Conservation (phyloP, 2,888 invertebrate genomes). For the Andrena camellia region DNA sequence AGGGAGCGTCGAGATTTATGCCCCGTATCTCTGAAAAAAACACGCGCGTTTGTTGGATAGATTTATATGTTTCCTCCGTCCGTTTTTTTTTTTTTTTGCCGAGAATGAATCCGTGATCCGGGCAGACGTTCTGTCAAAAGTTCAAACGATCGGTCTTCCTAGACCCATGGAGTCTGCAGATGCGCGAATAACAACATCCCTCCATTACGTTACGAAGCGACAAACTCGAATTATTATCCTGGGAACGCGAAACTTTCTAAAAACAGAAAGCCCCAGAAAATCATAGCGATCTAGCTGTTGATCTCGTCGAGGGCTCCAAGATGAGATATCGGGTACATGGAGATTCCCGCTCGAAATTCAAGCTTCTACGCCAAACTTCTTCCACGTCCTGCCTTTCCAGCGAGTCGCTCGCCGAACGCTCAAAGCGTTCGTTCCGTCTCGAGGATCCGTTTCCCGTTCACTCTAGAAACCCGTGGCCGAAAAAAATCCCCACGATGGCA, state of each 20-base stretch:
- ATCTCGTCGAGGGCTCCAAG: no score
- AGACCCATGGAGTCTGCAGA: neutral
- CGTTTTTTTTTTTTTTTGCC: slow-evolving; percentile 5
- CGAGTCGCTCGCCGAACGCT: neutral
- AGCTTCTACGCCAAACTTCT: neutral
- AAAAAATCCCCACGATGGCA: neutral
- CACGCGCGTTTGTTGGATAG: neutral
- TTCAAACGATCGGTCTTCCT: neutral
- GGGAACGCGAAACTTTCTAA: no score
- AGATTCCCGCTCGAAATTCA: neutral
- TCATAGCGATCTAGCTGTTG: no score
- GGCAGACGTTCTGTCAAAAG: slow-evolving; percentile 3
- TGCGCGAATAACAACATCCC: no score
- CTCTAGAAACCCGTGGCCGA: neutral
- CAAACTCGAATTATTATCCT: no score
- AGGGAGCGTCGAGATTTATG: slow-evolving; percentile 31
- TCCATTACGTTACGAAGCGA: no score
- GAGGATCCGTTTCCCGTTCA: slow-evolving; percentile 1
- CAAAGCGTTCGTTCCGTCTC: neutral
- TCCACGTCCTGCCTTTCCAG: neutral
- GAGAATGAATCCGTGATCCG: neutral
- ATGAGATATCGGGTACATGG: neutral
- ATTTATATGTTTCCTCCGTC: slow-evolving; percentile 21
- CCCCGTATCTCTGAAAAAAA: slow-evolving; percentile 23
- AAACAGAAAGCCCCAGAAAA: no score